phyloP scores from a whole-genome alignment of 2,888 invertebrate species.

The Ophion slaviceki region DNA sequence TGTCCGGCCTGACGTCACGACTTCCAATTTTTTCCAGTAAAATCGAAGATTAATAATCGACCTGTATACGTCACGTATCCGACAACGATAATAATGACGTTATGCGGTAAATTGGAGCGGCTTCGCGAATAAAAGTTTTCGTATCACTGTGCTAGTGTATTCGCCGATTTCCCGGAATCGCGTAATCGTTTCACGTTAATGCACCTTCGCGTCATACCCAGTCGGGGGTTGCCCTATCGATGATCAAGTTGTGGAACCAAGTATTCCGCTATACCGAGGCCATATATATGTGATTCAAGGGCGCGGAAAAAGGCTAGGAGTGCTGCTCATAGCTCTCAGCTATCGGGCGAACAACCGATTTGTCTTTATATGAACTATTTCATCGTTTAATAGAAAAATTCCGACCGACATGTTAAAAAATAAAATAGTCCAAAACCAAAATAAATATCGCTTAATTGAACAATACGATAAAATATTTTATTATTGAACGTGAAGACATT shows the following conservation, averaged over 20 bases:
- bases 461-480: neutral
- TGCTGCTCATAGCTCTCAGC: neutral
- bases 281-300: neutral
- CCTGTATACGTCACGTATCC: neutral
- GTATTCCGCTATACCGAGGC: conserved; percentile 15
- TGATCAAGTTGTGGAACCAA: conserved; percentile 45
- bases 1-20: neutral
- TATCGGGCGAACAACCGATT: neutral
- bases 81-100: conserved; percentile 30
- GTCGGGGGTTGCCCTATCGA: conserved; percentile 11
- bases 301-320: neutral
- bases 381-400: neutral
- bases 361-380: neutral
- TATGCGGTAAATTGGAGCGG: conserved; percentile 17
- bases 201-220: conserved; percentile 4
- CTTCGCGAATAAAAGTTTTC: conserved; percentile 32
- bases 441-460: neutral
- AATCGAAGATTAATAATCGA: neutral
- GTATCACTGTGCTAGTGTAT: conserved; percentile 27
- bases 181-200: conserved; percentile 29
- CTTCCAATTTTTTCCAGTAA: neutral
- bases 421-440: neutral
- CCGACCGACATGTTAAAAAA: neutral
- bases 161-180: conserved; percentile 54
- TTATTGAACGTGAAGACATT: too few relatives aligned